Base-by-base conservation (phyloP, 1,140 invertebrate species). In the Drosophila lowei region DNA sequence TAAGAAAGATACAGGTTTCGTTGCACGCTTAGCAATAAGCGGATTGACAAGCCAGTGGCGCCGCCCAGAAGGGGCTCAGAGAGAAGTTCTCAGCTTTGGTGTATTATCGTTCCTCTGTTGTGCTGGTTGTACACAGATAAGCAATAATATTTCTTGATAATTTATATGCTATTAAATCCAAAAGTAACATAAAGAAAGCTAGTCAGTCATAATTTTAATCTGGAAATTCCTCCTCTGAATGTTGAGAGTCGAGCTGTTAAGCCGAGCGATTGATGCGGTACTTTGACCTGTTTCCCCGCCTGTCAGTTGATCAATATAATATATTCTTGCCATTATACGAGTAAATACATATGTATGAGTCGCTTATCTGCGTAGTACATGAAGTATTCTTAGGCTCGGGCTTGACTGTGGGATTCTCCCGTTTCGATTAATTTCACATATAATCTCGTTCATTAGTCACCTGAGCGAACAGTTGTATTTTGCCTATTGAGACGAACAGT, bases 371-470 rank as follows among this genome's bases (percentile, higher is more conserved):
- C 52, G 56, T 38, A 49, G 15, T 60, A 50, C 52, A 41, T 57
- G 74, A 2, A 18, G 15, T 44, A 30, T 52, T 66, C 47, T 52
- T 42, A 38, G 34, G 49, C 59, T 57, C 9, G 47, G 62, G 72
- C 59, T 53, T 62, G 68, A 70, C 21, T 72, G 48, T 52, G 80
- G 80, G 80, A 86, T 70, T 86, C 57, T 72, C 81, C 80, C 78
- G 38, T 6, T 23, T 48, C 6, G 50, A 58, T 64, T 61, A 44
- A 11, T n/a, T 6, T 47, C 30, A 18, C 55, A 84, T 85, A 80
- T 80, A 86, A 66, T 58, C 38, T 60, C 54, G 44, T 6, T 15
- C 8, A 4, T 44, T 9, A 64, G 18, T 13, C 54, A 23, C 11
- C 28, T 25, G 25, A 13, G 3, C 28, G 15, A 11, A 3, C 72